Evolutionary conservation across 1,140 invertebrate genomes (phyloP).

Genomic region (Lanistes nyassanus): DNA sequence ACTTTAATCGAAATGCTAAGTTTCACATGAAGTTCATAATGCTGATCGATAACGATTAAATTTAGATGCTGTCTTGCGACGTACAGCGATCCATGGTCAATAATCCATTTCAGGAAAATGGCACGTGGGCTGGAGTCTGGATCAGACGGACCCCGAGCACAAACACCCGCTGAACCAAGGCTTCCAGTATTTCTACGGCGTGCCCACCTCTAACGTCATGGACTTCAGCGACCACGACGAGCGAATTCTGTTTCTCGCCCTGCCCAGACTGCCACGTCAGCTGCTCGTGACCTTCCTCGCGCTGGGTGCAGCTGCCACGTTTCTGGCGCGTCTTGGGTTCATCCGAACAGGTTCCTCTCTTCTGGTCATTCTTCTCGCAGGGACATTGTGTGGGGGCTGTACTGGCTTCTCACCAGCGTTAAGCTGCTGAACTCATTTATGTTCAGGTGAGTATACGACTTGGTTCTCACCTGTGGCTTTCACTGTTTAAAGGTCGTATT

Average conservation of each 20-base stretch:
- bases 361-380: conserved; percentile 23
- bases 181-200: conserved; percentile 69
- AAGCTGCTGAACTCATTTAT: conserved; percentile 54
- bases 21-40: too few relatives aligned
- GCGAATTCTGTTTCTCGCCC: conserved; percentile 25
- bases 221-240: conserved; percentile 60
- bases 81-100: too few relatives aligned
- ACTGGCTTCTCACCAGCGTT: conserved; percentile 44
- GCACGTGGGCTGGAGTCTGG: conserved; percentile 66
- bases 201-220: conserved; percentile 66
- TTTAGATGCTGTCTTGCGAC: too few relatives aligned
- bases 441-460: conserved; percentile 1
- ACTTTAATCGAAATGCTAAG: too few relatives aligned
- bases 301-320: conserved; percentile 1
- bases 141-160: conserved; percentile 55
- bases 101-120: conserved; percentile 64
- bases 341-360: conserved; percentile 15
- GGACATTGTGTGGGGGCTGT: conserved; percentile 21
- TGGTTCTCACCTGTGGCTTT: too few relatives aligned
- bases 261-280: conserved; percentile 18
- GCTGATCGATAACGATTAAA: too few relatives aligned
- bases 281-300: conserved; percentile 24
- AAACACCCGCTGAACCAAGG: conserved; percentile 68
- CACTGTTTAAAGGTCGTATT: too few relatives aligned
- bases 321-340: conserved; percentile 9